Base-by-base conservation (phyloP, 2,888 invertebrate species). In the Girardia tigrina region DNA sequence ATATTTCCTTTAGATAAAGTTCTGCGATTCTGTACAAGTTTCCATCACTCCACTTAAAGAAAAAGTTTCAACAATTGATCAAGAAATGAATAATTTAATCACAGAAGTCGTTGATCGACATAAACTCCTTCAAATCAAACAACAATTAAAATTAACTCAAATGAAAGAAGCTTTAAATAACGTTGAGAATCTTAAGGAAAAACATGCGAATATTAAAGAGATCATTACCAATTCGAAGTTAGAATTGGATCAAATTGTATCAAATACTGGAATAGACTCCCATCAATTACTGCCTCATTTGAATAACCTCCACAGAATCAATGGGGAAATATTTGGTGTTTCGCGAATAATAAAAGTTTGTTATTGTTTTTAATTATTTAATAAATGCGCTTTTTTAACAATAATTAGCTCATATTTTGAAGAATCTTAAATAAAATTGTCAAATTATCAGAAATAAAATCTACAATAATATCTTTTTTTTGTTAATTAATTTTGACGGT, bases 121-220 rank as follows among this genome's bases (percentile, higher is more conserved):
- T 20, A 56, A 56, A n/a, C 2, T 12, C 23, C 2, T 56, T 12
- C 56, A 56, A 4, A 23, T 20, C 2, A 6, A 20, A 56, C 23
- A 56, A n/a, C n/a, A 56, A n/a, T 12, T 23, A 56, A 56, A 56
- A 56, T 56, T 56, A 56, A 20, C 56, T 56, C 56, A 56, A 56
- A 8, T 56, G 4, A 56, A 56, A 56, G 56, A 56, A 6, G 56
- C n/a, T 8, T 56, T 56, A 8, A 23, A 56, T 20, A 56, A 4
- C 23, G n/a, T 56, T 4, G 56, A 56, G 23, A 56, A 56, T 56
- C 56, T 56, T n/a, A 56, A 12, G n/a, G 56, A 56, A 8, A 56
- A 56, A 4, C 56, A 56, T 20, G 23, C 6, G n/a, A 56, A 56
- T 12, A 16, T 56, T 56, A 23, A 56, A 20, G 56, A 56, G 23